Conservation (phyloP, 2,797 vertebrate species). For the Hippopotamyrus pictus region DNA sequence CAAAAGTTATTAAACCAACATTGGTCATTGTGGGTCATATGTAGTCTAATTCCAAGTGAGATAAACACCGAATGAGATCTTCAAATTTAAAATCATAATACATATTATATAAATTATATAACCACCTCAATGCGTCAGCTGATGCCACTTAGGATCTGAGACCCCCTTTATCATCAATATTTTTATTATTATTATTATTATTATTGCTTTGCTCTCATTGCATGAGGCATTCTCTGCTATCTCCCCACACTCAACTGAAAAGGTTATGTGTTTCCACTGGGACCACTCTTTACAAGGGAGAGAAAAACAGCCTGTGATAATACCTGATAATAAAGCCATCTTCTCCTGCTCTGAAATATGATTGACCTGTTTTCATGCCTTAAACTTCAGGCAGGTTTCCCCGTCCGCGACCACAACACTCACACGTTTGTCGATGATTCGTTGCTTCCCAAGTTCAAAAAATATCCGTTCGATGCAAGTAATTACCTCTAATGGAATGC, state of each 20-base stretch:
- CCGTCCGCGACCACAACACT: neutral
- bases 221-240: neutral
- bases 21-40: neutral
- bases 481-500: neutral
- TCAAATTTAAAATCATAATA: constrained; percentile 1
- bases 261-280: neutral
- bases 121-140: neutral
- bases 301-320: neutral
- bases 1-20: constrained; percentile 20
- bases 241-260: neutral
- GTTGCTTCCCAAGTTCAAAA: neutral
- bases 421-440: neutral
- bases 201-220: neutral
- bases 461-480: neutral
- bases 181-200: neutral
- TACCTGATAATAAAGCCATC: neutral
- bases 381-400: neutral
- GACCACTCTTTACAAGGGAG: neutral
- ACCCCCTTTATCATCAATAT: neutral
- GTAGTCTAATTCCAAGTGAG: neutral
- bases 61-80: neutral
- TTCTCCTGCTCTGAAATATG: neutral
- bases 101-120: neutral
- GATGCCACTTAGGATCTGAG: neutral
- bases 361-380: neutral